Evolutionary conservation across 2,888 invertebrate species (phyloP), one percentile per base, ranked within the genome.

Genomic region (Acronicta aceris): DNA sequence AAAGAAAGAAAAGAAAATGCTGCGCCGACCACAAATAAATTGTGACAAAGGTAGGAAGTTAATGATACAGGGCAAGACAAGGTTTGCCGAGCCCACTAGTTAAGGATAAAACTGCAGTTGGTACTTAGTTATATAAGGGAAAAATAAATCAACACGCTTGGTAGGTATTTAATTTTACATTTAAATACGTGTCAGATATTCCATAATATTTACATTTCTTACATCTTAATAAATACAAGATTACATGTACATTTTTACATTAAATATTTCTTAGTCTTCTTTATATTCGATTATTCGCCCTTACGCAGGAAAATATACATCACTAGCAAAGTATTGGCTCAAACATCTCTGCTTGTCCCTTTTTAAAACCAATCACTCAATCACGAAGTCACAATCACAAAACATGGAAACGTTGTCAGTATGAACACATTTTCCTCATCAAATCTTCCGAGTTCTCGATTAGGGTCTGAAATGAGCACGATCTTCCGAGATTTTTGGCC

Each of bases 371-470:
- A 5, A n/a, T n/a, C 13, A 38, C 7, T 4, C n/a, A n/a, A 38
- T n/a, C 2, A 13, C 2, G 7, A 3, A 36, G 36, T 36, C 38
- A 38, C 38, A 38, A n/a, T n/a, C 38, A 38, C 38, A n/a, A 13
- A 13, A n/a, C 33, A 33, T 12, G 12, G 10, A 4, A 33, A 33
- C 0, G 12, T 57, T 33, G 42, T 52, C 9, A 5, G 65, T 53
- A 59, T 60, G 55, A 69, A 64, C 46, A 55, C 30, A 8, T 54
- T 48, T 25, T 25, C 41, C n/a, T 21, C 38, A 21, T 51, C 46
- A 38, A 42, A 57, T 54, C 49, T 47, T 50, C 46, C 42, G 57
- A 65, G 48, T 45, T 59, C 52, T 65, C 38, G 51, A 46, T 48
- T 46, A 42, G 46, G 61, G 49, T 58, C 64, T 25, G 49, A 57